Evolutionary conservation across 2,113 vertebrate genomes (phyloP).

Genomic region (Microtus oregoni): DNA sequence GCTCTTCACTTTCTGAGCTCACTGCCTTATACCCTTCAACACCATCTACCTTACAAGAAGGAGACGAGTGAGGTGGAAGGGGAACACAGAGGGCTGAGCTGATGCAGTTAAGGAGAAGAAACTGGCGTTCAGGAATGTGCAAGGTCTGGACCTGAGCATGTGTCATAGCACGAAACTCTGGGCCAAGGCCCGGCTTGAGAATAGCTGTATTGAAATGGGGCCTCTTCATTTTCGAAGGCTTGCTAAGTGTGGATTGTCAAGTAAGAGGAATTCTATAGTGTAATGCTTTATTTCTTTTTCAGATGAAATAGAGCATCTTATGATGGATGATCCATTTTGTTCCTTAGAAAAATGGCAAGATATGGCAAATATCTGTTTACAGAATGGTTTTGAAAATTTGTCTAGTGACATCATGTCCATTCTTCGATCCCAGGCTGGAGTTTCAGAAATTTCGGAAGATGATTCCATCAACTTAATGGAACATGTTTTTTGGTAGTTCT

Average conservation of each 20-base stretch:
- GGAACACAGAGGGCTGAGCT: neutral
- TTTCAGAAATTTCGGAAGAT: constrained; percentile 71
- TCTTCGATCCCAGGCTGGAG: constrained; percentile 77
- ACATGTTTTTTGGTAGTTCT: constrained; percentile 81
- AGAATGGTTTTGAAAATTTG: constrained; percentile 72
- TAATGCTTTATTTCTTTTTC: constrained; percentile 51
- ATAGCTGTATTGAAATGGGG: constrained; percentile 14
- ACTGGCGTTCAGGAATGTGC: neutral
- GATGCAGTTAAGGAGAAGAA: neutral
- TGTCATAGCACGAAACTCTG: neutral
- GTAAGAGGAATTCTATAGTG: neutral
- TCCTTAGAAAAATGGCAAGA: constrained; percentile 79
- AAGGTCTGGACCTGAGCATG: neutral
- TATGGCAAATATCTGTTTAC: constrained; percentile 70
- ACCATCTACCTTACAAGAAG: neutral
- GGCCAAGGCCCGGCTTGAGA: neutral
- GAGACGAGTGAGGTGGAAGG: neutral
- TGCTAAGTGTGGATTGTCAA: constrained; percentile 22
- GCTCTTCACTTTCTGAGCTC: neutral
- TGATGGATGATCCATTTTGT: constrained; percentile 73
- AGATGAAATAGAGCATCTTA: constrained; percentile 75
- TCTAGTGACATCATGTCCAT: constrained; percentile 71
- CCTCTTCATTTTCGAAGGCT: constrained; percentile 52
- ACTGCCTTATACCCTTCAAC: neutral
- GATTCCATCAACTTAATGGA: constrained; percentile 76